Percentiles rank a stretch among this genome's conserved stretches.
These are phyloP conservation scores for Takifugu rubripes DNA, from an alignment of 2,797 vertebrate genomes.

Conservation along the genomic window DNA sequence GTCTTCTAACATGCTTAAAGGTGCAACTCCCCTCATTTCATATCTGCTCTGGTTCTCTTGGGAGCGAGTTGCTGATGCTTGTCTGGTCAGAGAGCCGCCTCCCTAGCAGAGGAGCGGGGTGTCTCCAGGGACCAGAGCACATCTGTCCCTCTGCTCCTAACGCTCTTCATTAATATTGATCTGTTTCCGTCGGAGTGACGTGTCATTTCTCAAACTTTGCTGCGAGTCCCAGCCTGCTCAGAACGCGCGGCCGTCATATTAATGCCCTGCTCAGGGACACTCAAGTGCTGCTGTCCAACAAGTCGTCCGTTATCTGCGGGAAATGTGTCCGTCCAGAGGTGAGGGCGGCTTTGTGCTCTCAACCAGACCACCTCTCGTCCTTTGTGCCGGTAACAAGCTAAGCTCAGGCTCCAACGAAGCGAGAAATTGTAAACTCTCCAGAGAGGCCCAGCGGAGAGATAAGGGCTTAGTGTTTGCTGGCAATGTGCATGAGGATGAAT, in stretches of 20 bases:
- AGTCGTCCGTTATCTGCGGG: slow-evolving; percentile 86
- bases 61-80: slow-evolving; percentile 38
- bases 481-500: slow-evolving; percentile 94
- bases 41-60: slow-evolving; percentile 36
- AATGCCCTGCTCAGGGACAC: slow-evolving; percentile 53
- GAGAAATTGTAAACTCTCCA: slow-evolving; percentile 99
- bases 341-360: slow-evolving; percentile 91
- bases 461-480: slow-evolving; percentile 96
- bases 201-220: slow-evolving; percentile 48
- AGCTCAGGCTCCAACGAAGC: slow-evolving; percentile 98
- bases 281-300: slow-evolving; percentile 76
- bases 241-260: slow-evolving; percentile 36
- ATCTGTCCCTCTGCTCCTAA: slow-evolving; percentile 51
- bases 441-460: slow-evolving; percentile 94
- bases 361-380: slow-evolving; percentile 81
- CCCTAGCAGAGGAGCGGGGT: slow-evolving; percentile 42
- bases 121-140: slow-evolving; percentile 49
- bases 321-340: slow-evolving; percentile 90
- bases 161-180: slow-evolving; percentile 43
- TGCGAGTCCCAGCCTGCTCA: slow-evolving; percentile 27
- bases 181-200: slow-evolving; percentile 26
- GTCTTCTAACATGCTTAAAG: neutral
- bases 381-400: slow-evolving; percentile 95
- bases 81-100: slow-evolving; percentile 5
- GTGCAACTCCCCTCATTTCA: slow-evolving; percentile 36